Percentiles rank a stretch among this genome's conserved stretches.
These are phyloP conservation scores for Ommatoiulus sabulosus DNA, from an alignment of 2,888 invertebrate species.

Conservation along the genomic window DNA sequence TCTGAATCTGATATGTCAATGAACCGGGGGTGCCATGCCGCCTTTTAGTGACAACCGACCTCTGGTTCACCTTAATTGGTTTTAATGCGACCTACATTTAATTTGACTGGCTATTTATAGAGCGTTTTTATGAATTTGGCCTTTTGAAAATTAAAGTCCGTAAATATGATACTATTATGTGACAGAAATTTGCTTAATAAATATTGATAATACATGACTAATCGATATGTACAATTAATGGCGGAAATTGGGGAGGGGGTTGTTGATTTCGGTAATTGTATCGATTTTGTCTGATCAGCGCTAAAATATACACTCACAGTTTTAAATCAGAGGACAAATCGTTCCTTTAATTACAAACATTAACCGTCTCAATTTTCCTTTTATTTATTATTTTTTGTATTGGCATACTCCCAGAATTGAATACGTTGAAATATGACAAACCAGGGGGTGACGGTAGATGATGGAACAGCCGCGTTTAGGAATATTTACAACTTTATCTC, in stretches of 20 bases:
- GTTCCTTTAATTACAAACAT: too few relatives aligned
- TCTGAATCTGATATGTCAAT: background rate
- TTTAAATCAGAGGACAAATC: too few relatives aligned
- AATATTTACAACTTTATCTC: background rate
- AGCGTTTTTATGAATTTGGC: background rate
- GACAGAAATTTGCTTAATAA: too few relatives aligned
- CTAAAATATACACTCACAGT: too few relatives aligned
- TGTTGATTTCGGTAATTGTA: too few relatives aligned
- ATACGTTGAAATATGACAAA: background rate
- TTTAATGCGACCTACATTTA: background rate
- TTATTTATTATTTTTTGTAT: constrained; percentile 25
- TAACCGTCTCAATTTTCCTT: background rate
- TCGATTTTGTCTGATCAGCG: too few relatives aligned
- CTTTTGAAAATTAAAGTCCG: too few relatives aligned
- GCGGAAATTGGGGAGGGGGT: too few relatives aligned
- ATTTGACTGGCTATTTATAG: background rate
- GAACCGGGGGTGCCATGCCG: background rate
- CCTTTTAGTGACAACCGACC: background rate
- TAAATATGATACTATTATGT: too few relatives aligned
- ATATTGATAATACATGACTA: too few relatives aligned
- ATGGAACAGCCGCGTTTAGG: background rate
- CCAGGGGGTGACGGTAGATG: background rate
- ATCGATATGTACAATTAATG: too few relatives aligned
- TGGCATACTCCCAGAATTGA: background rate
- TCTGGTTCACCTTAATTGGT: background rate